These are phyloP conservation scores for Melanocharis versteri DNA, from an alignment of 2,113 vertebrate species.

Conservation along the genomic window DNA sequence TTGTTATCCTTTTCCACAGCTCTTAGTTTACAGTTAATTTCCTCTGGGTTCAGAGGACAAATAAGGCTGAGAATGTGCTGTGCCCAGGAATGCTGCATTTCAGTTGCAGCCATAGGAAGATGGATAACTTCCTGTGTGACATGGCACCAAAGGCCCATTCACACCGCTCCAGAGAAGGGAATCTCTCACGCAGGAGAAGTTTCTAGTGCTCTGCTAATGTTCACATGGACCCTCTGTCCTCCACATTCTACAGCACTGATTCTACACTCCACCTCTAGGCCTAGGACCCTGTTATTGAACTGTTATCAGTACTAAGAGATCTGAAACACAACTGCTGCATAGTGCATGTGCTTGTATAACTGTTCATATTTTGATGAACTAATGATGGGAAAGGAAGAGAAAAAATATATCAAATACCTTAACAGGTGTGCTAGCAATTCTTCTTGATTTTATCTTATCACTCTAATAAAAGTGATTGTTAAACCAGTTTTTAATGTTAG, in stretches of 20 bases:
- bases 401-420: background rate
- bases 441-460: background rate
- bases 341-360: background rate
- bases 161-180: background rate
- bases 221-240: background rate
- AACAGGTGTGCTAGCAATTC: background rate
- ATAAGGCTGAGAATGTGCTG: background rate
- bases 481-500: background rate
- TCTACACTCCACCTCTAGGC: background rate
- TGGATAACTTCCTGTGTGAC: background rate
- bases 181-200: background rate
- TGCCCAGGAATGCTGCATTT: background rate
- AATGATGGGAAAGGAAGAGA: background rate
- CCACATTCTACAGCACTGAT: background rate
- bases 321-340: background rate
- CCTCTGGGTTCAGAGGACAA: background rate
- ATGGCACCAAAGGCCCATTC: background rate
- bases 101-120: background rate
- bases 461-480: background rate
- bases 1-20: background rate
- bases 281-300: background rate
- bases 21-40: background rate
- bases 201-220: background rate
- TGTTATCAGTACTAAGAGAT: background rate
- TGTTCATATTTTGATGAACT: background rate